phyloP scores from a whole-genome alignment of 2,888 invertebrate genomes.

The Liodrosophila aerea region DNA sequence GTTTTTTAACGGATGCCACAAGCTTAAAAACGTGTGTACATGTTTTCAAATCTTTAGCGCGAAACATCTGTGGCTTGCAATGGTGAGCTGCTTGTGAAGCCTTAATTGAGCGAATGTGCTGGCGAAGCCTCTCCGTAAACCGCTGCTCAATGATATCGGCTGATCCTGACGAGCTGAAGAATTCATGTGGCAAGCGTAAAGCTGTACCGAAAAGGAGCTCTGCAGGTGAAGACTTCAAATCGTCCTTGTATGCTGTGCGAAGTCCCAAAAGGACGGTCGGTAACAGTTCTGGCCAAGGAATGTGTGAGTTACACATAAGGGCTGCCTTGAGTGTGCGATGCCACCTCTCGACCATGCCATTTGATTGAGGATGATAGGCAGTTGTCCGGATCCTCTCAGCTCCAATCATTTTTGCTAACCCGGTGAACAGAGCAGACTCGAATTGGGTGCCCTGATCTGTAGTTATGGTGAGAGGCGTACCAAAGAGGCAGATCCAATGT shows the following conservation, averaged over 20 bases:
- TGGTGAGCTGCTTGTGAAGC: not conserved
- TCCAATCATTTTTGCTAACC: not conserved
- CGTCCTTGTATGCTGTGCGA: too few species aligned
- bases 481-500: too few species aligned
- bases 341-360: not conserved
- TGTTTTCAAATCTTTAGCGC: not conserved
- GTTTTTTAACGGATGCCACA: not conserved
- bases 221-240: not conserved
- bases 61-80: not conserved
- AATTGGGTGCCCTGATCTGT: too few species aligned
- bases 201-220: not conserved
- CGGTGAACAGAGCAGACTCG: too few species aligned
- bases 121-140: not conserved
- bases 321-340: not conserved
- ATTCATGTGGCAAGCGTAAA: not conserved
- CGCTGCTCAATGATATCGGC: not conserved
- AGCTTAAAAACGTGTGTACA: not conserved
- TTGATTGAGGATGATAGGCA: too few species aligned
- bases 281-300: not conserved
- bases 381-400: too few species aligned
- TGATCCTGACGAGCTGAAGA: too few species aligned
- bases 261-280: too few species aligned
- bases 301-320: not conserved
- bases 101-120: not conserved
- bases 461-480: too few species aligned